A percentile compares a stretch with the other conserved stretches of the same genome.
phyloP scores from a whole-genome alignment of 30 jellyfish, hydroid and myxozoan species.

The Hydractinia symbiolongicarpus region DNA sequence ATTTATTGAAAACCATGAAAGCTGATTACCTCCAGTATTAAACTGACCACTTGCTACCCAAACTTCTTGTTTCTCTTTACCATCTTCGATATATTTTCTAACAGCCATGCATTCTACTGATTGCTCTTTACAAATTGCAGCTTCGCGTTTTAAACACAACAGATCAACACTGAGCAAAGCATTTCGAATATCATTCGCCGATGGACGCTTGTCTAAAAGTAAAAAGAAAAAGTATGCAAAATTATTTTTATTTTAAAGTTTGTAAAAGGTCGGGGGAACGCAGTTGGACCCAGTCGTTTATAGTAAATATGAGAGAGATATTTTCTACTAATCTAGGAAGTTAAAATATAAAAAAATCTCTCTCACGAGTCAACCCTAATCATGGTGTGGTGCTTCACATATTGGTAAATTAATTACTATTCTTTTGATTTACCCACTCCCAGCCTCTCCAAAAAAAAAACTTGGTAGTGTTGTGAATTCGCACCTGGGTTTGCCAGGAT shows the following conservation, averaged over 20 bases:
- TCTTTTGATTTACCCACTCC: too few relatives aligned
- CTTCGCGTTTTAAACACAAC: conserved; percentile 61
- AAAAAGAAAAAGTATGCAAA: background rate
- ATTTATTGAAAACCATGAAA: conserved; percentile 67
- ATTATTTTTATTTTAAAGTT: too few relatives aligned
- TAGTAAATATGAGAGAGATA: too few relatives aligned
- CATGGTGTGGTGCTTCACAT: too few relatives aligned
- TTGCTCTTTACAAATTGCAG: conserved; percentile 67
- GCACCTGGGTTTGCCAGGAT: conserved; percentile 54
- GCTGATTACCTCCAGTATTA: conserved; percentile 54
- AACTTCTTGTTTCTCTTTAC: conserved; percentile 41
- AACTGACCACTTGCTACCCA: conserved; percentile 80
- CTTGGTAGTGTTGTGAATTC: background rate
- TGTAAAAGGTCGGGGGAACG: too few relatives aligned
- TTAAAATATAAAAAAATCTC: too few relatives aligned
- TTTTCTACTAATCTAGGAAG: too few relatives aligned
- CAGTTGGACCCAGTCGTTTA: too few relatives aligned
- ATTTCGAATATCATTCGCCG: conserved; percentile 47
- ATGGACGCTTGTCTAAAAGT: conserved; percentile 59
- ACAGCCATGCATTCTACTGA: conserved; percentile 75
- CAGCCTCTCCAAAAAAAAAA: too few relatives aligned
- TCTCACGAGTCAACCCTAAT: too few relatives aligned
- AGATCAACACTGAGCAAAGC: conserved; percentile 63
- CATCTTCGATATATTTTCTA: background rate
- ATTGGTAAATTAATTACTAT: too few relatives aligned